phyloP scores from a whole-genome alignment of 2,113 vertebrate genomes.

The Notarius quadriscutis region DNA sequence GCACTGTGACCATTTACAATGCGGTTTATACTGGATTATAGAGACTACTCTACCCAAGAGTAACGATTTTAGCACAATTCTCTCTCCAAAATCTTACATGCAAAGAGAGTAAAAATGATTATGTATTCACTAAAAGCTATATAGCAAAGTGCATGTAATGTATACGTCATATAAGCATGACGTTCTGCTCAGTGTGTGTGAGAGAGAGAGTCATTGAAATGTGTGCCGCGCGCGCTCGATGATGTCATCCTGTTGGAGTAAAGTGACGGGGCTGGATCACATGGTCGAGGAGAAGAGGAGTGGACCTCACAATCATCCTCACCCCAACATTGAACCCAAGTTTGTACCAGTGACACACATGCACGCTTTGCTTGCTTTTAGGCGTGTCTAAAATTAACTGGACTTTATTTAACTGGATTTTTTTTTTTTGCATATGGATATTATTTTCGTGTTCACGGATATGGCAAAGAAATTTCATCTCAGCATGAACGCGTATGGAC shows the following conservation, averaged over 20 bases:
- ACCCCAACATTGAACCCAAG: neutral
- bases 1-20: neutral
- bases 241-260: slow-evolving; percentile 62
- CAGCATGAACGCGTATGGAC: slow-evolving; percentile 17
- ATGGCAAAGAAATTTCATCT: neutral
- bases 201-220: neutral
- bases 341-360: neutral
- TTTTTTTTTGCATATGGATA: slow-evolving; percentile 4
- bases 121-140: neutral
- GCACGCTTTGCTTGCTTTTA: neutral
- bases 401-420: neutral
- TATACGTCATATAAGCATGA: neutral
- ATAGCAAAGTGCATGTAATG: neutral
- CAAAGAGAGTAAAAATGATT: neutral
- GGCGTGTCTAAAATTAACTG: neutral
- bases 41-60: neutral
- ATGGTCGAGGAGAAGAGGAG: slow-evolving; percentile 29
- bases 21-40: neutral
- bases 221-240: slow-evolving; percentile 27
- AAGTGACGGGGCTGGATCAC: slow-evolving; percentile 31
- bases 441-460: slow-evolving; percentile 14
- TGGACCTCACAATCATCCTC: slow-evolving; percentile 20
- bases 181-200: neutral
- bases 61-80: neutral
- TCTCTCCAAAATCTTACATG: neutral